Percentiles rank a stretch among this genome's conserved stretches.
Evolutionary conservation across 1,140 invertebrate genomes (phyloP).

Genomic region (Heliothis virescens): DNA sequence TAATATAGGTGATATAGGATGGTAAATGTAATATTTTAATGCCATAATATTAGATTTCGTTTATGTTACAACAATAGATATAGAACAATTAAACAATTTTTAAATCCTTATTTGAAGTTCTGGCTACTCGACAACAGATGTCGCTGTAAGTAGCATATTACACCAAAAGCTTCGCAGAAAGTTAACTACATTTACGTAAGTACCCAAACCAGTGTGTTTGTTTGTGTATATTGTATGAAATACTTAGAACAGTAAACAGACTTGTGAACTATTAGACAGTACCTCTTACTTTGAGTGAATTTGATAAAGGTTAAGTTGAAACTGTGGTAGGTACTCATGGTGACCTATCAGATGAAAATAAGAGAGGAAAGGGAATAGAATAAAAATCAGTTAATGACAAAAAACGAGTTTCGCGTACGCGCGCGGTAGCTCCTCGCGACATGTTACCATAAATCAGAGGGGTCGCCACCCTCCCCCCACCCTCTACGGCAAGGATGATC

Average conservation of each 20-base stretch:
- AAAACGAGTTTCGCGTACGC: constrained; percentile 75
- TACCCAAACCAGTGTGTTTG: not conserved
- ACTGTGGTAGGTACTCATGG: not conserved
- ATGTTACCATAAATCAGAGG: constrained; percentile 84
- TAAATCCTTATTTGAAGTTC: not conserved
- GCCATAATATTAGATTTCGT: too few relatives aligned
- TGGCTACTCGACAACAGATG: constrained; percentile 26
- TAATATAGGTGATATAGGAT: too few relatives aligned
- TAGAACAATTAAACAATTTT: not conserved
- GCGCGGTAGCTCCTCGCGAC: constrained; percentile 73
- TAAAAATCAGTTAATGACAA: constrained; percentile 84
- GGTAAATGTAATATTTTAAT: too few relatives aligned
- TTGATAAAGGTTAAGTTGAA: too few relatives aligned
- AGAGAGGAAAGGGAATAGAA: constrained; percentile 68
- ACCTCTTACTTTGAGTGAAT: not conserved
- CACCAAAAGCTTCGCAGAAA: not conserved
- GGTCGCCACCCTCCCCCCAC: constrained; percentile 62
- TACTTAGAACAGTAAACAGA: not conserved
- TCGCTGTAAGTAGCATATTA: not conserved
- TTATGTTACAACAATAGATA: too few relatives aligned
- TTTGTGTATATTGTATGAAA: constrained; percentile 13
- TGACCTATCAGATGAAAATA: not conserved
- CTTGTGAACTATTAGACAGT: constrained; percentile 1
- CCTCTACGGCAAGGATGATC: constrained; percentile 74
- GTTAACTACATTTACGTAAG: constrained; percentile 18